phyloP scores from a whole-genome alignment of 2,888 invertebrate genomes.

The Eristalis pertinax region DNA sequence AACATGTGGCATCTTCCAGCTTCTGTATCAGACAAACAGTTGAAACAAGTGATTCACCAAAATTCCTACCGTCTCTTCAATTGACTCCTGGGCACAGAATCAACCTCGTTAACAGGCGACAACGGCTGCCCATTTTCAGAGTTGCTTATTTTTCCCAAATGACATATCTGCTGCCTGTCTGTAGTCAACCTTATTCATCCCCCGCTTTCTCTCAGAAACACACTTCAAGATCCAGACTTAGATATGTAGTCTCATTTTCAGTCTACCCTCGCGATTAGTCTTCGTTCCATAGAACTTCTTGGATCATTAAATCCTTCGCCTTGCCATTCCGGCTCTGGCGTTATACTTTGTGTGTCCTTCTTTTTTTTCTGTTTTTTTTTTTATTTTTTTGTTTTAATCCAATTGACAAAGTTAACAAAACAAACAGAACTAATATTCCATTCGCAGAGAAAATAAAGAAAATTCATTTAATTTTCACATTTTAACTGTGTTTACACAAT shows the following conservation, averaged over 20 bases:
- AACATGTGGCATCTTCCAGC: no score
- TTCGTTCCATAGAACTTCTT: constrained; percentile 2
- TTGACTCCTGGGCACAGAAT: not conserved
- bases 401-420: constrained; percentile 36
- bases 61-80: not conserved
- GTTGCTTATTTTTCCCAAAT: not conserved
- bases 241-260: not conserved
- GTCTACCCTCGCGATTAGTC: not conserved
- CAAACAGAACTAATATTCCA: constrained; percentile 42
- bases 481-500: constrained; percentile 42
- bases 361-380: not conserved
- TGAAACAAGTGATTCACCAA: not conserved
- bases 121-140: not conserved
- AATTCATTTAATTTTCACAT: constrained; percentile 58
- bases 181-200: not conserved
- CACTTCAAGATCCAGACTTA: not conserved
- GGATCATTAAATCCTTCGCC: constrained; percentile 34
- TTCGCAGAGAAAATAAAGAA: not conserved
- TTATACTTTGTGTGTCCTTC: not conserved
- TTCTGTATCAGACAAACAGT: no score
- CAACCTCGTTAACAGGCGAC: not conserved
- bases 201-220: not conserved
- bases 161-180: not conserved
- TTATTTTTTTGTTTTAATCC: constrained; percentile 9
- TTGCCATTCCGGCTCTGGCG: not conserved